Base-by-base conservation (phyloP, 2,113 vertebrate species). In the Cercopithecus mona region DNA sequence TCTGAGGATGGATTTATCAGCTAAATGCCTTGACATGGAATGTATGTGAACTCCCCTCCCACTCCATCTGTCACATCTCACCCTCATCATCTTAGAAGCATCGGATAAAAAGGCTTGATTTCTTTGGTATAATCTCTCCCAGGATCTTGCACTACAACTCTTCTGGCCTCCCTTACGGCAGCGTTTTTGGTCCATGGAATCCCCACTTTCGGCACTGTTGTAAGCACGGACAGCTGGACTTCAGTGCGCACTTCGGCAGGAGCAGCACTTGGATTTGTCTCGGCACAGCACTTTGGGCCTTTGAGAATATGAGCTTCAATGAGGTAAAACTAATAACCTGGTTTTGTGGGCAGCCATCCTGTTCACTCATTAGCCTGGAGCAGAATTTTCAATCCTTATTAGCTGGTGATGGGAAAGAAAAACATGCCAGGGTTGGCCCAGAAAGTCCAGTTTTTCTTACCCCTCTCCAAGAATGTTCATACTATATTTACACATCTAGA, bases 121-220 rank as follows among this genome's bases (percentile, higher is more conserved):
- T 92, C 96, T 98, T 85, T 97, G 98, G 97, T 97, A 95, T 97
- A 81, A 68, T 18, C 87, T 94, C 55, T 40, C 93, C 96, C 89
- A 57, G 83, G 52, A 32, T 66, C 83, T 52, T 32, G 61, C 73
- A 12, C 0, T 18, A 32, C 35, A n/a, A 79, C 20, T 87, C 89
- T 38, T 73, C 59, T 17, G 57, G 30, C 40, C 38, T 59, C 84
- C 78, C 52, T 35, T 6, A 8, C 0, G 43, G 79, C 40, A 23
- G 1, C 13, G 0, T 0, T 55, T 90, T 81, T 80, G 91, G 93
- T 78, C 91, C 30, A 0, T 0, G 40, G 72, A 18, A 20, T 0
- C 61, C 61, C 66, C 40, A 17, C 18, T 2, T 43, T 30, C 0
- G 25, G 92, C 0, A 43, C 75, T 2, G 35, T 75, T 2, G 0